Evolutionary conservation across 1,140 invertebrate species (phyloP), one percentile per base, ranked within the genome.

Genomic region (Sycobia sp.): DNA sequence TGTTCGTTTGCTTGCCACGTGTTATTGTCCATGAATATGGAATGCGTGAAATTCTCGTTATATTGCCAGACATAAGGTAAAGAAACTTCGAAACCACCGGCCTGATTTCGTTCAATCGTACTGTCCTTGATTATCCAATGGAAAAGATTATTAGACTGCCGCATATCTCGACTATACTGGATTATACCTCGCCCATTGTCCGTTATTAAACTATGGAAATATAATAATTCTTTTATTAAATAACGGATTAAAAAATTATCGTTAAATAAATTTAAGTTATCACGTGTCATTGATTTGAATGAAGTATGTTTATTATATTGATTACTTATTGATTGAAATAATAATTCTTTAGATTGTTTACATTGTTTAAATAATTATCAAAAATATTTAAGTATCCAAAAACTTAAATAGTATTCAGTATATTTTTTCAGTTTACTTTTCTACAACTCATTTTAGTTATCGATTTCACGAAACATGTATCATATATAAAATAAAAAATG

Each of bases 51-150:
- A 74, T 96, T 96, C 77, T 96, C 93, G 73, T 96, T 92, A 69
- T 97, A 96, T 69, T 96, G 89, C 92, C 94, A 97, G 10, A 96
- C 93, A 73, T 97, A 97, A 0, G 96, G 95, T 13, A 98, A 76
- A 0, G 86, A 84, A 2, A 98, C 82, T 72, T 94, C 88, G 63
- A 98, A 89, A 16, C 95, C 95, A 22, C 92, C 92, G 29, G 85
- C 85, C 55, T 81, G 81, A 76, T 98, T 98, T 67, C 91, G 84
- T 72, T 94, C 92, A 36, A 96, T 87, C 0, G 91, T 91, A 67
- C 92, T 93, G 70, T 95, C 93, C 81, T 93, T 90, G 29, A 98
- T 76, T 23, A 93, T 85, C 86, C 96, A 98, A 73, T 97, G 94
- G 79, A 94, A 98, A 0, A 98, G 81, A 83, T 97, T 98, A 71